Evolutionary conservation across 2,797 vertebrate species (phyloP), one percentile per base, ranked within the genome.

Genomic region (Apogon hyalosoma): DNA sequence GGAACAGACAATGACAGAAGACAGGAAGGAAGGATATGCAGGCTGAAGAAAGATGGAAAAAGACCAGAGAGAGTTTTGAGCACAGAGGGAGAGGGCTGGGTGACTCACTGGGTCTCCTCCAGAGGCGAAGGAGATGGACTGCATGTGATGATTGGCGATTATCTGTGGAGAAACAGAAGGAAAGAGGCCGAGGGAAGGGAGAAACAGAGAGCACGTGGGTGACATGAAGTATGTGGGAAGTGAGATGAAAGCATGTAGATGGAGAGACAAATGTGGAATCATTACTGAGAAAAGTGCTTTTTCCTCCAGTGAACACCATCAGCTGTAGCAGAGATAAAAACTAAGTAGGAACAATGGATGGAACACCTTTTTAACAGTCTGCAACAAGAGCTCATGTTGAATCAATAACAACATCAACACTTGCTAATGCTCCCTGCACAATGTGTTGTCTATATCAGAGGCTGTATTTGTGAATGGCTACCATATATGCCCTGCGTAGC

Each of bases 81-180:
- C 47, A 47, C 46, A 77, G 56, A 60, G 45, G 63, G 50, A 18
- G 75, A 68, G 70, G 62, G 71, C 60, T 73, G 75, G 76, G 83
- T 78, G 90, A 97, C 98, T 99, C 95, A 99, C 98, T 93, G 97
- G 96, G 92, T 99, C 98, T 88, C 98, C 98, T 83, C 98, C 98
- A 6, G 98, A 99, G 0, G 98, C 98, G 1, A 99, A 99, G 62
- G 98, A 99, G 93, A 99, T 99, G 82, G 97, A 99, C 90, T 99
- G 97, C 98, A 99, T 99, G 92, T 99, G 98, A 90, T 99, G 98
- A 86, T 98, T 99, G 92, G 98, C 97, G 0, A 99, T 99, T 92
- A 98, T 99, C 98, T 99, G 95, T 83, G 83, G 81, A 91, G 79
- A 88, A 77, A 87, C 65, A 76, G 63, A 73, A 41, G 67, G 42